Conservation (phyloP, 2,797 vertebrate genomes). For the Pseudochromis fuscus region DNA sequence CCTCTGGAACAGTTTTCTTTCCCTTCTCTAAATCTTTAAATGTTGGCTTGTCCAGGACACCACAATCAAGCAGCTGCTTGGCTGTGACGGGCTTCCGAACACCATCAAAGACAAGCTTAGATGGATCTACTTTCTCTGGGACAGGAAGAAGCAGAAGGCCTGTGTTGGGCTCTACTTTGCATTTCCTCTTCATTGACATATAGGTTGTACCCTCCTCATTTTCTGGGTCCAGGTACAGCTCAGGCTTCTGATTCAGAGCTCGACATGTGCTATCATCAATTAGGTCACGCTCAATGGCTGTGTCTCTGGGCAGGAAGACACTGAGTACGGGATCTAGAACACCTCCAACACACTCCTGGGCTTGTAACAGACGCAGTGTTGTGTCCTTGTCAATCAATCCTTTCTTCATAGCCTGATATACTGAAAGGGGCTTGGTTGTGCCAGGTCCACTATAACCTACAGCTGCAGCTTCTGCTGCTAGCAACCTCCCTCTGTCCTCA, state of each 20-base stretch:
- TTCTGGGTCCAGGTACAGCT: slow-evolving; percentile 78
- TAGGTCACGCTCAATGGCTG: slow-evolving; percentile 83
- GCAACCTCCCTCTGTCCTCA: slow-evolving; percentile 78
- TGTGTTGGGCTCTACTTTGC: slow-evolving; percentile 87
- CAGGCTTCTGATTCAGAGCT: slow-evolving; percentile 67
- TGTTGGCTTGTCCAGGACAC: slow-evolving; percentile 78
- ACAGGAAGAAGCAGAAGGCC: slow-evolving; percentile 88
- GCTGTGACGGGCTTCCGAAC: slow-evolving; percentile 88
- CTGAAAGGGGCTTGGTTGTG: slow-evolving; percentile 85
- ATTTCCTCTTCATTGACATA: slow-evolving; percentile 73
- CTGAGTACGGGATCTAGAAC: slow-evolving; percentile 77
- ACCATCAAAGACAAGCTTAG: slow-evolving; percentile 77
- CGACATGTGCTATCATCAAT: slow-evolving; percentile 78
- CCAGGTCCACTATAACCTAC: slow-evolving; percentile 67
- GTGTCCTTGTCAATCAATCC: slow-evolving; percentile 92
- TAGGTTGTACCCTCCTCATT: slow-evolving; percentile 87
- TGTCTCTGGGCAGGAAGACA: slow-evolving; percentile 82
- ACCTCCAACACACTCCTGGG: slow-evolving; percentile 90
- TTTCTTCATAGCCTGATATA: slow-evolving; percentile 95
- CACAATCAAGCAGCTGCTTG: slow-evolving; percentile 83
- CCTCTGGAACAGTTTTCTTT: slow-evolving; percentile 88
- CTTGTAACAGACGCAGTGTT: slow-evolving; percentile 92
- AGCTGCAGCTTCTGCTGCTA: slow-evolving; percentile 77
- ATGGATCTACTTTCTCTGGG: slow-evolving; percentile 59
- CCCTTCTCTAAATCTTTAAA: slow-evolving; percentile 91